Evolutionary conservation across 2,113 vertebrate genomes (phyloP), one percentile per base, ranked within the genome.

Genomic region (Corythornis cristatus): DNA sequence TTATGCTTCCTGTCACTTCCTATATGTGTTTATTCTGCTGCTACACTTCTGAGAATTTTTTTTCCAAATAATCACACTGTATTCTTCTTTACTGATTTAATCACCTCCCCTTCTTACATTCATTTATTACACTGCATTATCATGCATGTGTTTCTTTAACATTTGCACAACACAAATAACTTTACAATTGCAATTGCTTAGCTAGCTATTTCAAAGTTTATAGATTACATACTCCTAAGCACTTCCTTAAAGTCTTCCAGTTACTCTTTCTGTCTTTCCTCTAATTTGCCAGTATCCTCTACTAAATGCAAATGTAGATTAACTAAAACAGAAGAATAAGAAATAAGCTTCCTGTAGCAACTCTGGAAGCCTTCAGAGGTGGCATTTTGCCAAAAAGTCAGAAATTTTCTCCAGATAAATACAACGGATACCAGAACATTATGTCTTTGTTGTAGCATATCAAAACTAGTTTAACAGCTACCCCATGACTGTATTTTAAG

Each of bases 381-480:
- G 17, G 18, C 6, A 33, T 33, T 73, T 61, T 45, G 23, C 9
- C 56, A 70, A 12, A 48, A 73, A 45, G 22, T 33, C 35, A 31
- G 13, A 72, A 90, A 80, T 45, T 22, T 77, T 17, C 26, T 26
- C 21, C 68, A 65, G 7, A 15, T 37, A 71, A 43, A 43, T 14
- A 76, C 0, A 0, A 60, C 18, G 37, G 0, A 5, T 50, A 76
- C 10, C 7, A 66, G 10, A 83, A 18, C 10, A 90, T 13, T 1
- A 35, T n/a, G 9, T 15, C 4, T 65, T 67, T 81, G 21, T 57
- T 40, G 7, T 14, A 48, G 19, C 5, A 4, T 19, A 48, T 48
- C 20, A 76, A 42, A 88, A 80, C 4, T 11, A 53, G 21, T 43
- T 65, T 35, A 80, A 64, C 17, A 56, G 26, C 82, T 40, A 53